Percentiles rank a stretch among this genome's conserved stretches.
phyloP scores from a whole-genome alignment of 2,888 invertebrate genomes.

The Lasioglossum leucozonium region DNA sequence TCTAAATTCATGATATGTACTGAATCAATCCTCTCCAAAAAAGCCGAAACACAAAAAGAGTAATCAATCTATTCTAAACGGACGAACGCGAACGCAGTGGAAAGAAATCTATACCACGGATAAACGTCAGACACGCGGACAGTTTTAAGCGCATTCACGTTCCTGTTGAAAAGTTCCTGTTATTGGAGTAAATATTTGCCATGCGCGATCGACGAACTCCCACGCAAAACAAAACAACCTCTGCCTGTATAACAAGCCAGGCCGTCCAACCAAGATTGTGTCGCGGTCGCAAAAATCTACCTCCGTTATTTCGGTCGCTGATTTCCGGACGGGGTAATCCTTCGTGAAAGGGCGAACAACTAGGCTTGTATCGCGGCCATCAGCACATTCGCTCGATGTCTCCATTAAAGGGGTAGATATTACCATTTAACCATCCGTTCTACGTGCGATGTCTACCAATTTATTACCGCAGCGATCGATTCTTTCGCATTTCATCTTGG shows the following conservation, averaged over 20 bases:
- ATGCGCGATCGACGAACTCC: conserved; percentile 12
- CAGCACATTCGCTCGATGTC: background rate
- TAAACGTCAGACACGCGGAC: background rate
- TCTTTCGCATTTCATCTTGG: background rate
- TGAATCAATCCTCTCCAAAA: background rate
- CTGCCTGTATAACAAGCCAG: background rate
- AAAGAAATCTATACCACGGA: conserved; percentile 8
- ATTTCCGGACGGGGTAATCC: conserved; percentile 21
- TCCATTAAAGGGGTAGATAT: background rate
- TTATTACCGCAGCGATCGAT: background rate
- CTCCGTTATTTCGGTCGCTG: conserved; percentile 4
- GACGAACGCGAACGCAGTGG: background rate
- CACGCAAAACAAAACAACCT: background rate
- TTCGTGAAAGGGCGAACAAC: conserved; percentile 16
- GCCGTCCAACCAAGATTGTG: conserved; percentile 4
- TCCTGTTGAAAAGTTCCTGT: conserved; percentile 15
- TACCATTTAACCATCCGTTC: background rate
- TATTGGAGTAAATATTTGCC: conserved; percentile 40
- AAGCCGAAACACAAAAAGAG: background rate
- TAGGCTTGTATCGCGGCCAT: background rate
- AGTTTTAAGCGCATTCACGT: background rate
- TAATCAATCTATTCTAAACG: background rate
- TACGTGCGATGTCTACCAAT: background rate
- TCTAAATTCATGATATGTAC: background rate
- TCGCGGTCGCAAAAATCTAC: background rate